These are phyloP conservation scores for Zygaena filipendulae DNA, from an alignment of 2,888 invertebrate genomes.

Conservation along the genomic window DNA sequence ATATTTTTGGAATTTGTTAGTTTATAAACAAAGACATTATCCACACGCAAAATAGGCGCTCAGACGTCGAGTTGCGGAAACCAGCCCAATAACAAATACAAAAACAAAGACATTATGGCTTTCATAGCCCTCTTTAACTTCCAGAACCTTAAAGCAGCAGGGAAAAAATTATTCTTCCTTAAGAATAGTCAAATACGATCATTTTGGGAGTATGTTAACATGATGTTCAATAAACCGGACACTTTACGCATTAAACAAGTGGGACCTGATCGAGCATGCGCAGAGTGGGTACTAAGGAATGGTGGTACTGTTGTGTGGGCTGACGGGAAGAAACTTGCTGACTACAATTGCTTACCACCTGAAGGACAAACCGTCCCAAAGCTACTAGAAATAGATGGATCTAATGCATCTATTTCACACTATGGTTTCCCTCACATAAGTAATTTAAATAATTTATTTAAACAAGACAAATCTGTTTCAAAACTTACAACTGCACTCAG, in stretches of 20 bases:
- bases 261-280: constrained; percentile 91
- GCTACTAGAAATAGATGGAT: constrained; percentile 79
- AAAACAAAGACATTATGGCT: too few species aligned
- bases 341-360: constrained; percentile 81
- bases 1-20: too few species aligned
- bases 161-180: too few species aligned
- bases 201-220: constrained; percentile 67
- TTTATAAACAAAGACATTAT: too few species aligned
- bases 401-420: constrained; percentile 82
- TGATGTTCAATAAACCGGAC: constrained; percentile 78
- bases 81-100: too few species aligned
- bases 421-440: constrained; percentile 87
- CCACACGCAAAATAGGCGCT: too few species aligned
- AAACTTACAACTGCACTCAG: too few species aligned
- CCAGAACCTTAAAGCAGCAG: too few species aligned
- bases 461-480: too few species aligned
- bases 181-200: constrained; percentile 33
- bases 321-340: constrained; percentile 59
- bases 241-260: constrained; percentile 72
- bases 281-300: constrained; percentile 95
- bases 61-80: too few species aligned
- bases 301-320: constrained; percentile 86
- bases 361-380: constrained; percentile 57
- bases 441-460: too few species aligned
- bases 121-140: too few species aligned